phyloP scores from a whole-genome alignment of 2,797 vertebrate species.

The Neosalanx taihuensis region DNA sequence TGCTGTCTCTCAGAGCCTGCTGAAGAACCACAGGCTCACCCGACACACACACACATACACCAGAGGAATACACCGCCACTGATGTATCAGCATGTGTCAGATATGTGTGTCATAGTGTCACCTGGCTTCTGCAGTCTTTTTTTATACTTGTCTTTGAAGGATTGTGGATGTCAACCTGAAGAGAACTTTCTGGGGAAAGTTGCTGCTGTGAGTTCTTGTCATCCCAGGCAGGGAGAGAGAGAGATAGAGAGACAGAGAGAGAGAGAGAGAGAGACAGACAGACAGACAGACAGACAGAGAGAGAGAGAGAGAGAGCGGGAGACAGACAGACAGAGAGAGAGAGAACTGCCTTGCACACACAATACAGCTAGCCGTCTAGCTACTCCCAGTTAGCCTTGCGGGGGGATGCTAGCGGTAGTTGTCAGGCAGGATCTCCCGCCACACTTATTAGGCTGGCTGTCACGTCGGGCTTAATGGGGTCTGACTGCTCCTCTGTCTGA shows the following conservation, averaged over 20 bases:
- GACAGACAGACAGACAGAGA: too few species aligned
- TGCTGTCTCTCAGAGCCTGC: neutral
- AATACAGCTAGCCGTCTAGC: neutral
- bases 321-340: neutral
- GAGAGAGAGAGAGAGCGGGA: neutral
- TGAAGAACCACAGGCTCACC: neutral
- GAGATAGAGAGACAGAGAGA: too few species aligned
- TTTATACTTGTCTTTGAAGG: too few species aligned
- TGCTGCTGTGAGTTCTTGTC: neutral
- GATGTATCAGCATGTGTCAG: neutral
- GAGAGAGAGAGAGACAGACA: too few species aligned
- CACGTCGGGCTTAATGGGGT: slow-evolving; percentile 49
- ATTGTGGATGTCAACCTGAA: neutral
- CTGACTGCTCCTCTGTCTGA: slow-evolving; percentile 56
- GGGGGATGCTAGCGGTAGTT: slow-evolving; percentile 31
- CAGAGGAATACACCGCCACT: neutral
- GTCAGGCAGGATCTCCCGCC: slow-evolving; percentile 28
- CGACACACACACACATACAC: neutral
- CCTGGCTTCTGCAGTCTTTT: neutral
- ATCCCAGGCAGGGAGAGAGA: neutral
- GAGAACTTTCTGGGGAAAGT: neutral
- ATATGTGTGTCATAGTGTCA: neutral
- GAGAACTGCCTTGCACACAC: neutral
- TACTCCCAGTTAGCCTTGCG: slow-evolving; percentile 23
- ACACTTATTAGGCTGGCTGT: slow-evolving; percentile 55